phyloP scores from a whole-genome alignment of 1,140 invertebrate genomes.

The Mya arenaria region DNA sequence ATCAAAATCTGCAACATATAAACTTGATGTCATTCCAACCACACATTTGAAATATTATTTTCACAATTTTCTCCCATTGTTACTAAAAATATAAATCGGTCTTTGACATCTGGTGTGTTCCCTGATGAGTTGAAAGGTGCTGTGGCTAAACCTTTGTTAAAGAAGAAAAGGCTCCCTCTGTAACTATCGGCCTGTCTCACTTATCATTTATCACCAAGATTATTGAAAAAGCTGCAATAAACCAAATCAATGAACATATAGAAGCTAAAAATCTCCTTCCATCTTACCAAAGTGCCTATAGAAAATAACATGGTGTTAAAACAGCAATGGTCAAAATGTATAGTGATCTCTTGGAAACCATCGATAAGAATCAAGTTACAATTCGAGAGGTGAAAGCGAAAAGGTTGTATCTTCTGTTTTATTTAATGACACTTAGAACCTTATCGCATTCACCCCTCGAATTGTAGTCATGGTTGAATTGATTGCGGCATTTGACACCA shows the following conservation, averaged over 20 bases:
- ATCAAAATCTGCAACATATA: constrained; percentile 12
- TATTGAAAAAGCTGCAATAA: constrained; percentile 14
- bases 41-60: neutral
- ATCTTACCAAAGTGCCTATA: constrained; percentile 14
- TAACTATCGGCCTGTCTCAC: constrained; percentile 27
- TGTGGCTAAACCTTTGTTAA: constrained; percentile 20
- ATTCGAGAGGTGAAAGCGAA: too few relatives aligned
- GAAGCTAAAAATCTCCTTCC: neutral
- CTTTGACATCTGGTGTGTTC: neutral
- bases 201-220: constrained; percentile 6
- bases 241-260: constrained; percentile 16
- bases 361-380: constrained; percentile 6
- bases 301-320: constrained; percentile 17
- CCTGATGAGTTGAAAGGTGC: neutral
- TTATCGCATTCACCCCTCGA: too few relatives aligned
- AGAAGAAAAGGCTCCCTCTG: constrained; percentile 30
- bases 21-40: constrained; percentile 4
- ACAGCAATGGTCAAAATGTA: neutral
- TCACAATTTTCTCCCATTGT: constrained; percentile 1
- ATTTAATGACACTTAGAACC: too few relatives aligned
- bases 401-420: too few relatives aligned
- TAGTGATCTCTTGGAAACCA: neutral
- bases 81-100: constrained; percentile 1
- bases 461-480: constrained; percentile 8
- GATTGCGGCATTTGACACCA: constrained; percentile 24